Evolutionary conservation across 2,113 vertebrate species (phyloP).

Genomic region (Gallinago media): DNA sequence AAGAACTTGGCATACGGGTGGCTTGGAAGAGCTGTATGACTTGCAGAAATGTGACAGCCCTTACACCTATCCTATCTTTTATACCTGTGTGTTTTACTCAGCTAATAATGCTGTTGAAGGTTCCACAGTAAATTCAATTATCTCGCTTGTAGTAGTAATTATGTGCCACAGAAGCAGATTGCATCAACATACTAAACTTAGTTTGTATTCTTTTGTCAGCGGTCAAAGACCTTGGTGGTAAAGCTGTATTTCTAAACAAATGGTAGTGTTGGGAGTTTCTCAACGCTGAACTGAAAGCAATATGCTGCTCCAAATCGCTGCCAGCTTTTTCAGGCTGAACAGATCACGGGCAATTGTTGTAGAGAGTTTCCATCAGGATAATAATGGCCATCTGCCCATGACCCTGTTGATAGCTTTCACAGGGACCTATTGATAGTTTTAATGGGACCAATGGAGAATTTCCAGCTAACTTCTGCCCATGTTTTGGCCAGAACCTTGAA

Average conservation of each 20-base stretch:
- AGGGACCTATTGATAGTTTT: background rate
- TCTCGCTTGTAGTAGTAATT: background rate
- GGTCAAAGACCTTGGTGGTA: background rate
- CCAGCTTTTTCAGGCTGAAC: background rate
- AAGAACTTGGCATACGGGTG: background rate
- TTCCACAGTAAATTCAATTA: background rate
- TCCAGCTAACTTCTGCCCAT: background rate
- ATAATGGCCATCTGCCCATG: background rate
- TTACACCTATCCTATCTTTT: fast-evolving
- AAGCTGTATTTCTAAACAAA: background rate
- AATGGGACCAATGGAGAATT: background rate
- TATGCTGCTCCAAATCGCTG: background rate
- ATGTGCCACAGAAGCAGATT: background rate
- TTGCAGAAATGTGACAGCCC: background rate
- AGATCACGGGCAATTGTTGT: background rate
- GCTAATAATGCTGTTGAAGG: background rate
- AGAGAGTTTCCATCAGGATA: background rate
- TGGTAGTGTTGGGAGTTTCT: background rate
- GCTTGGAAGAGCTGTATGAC: background rate
- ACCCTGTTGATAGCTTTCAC: background rate
- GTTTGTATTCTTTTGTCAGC: background rate
- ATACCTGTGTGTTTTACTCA: background rate
- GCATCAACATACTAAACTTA: background rate
- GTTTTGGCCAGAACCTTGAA: background rate
- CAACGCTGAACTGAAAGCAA: background rate